Percentiles rank a stretch among this genome's conserved stretches.
Conservation (phyloP, 2,113 vertebrate genomes). For the Albula goreensis region DNA sequence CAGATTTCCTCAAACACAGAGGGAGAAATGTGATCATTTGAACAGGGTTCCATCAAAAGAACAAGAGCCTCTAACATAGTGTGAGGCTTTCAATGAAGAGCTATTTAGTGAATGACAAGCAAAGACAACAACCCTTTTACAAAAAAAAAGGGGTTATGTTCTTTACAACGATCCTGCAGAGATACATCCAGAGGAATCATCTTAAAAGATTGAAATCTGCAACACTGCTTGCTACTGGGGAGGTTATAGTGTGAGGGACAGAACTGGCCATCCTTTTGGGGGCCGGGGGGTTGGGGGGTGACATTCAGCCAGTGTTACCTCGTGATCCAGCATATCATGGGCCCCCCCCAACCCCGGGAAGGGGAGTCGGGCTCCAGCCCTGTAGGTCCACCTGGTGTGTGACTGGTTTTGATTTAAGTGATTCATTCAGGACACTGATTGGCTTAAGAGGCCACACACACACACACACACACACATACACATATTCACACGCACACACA, state of each 20-base stretch:
- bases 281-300: no score
- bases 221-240: background rate
- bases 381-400: no score
- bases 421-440: no score
- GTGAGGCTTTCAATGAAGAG: background rate
- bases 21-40: constrained; percentile 16
- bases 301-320: no score
- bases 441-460: no score
- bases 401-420: no score
- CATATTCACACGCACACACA: no score
- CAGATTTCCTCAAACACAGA: constrained; percentile 6
- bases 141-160: background rate
- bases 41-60: background rate
- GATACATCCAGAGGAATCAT: background rate
- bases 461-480: no score
- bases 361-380: no score
- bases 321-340: no score
- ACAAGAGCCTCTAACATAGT: background rate
- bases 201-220: background rate
- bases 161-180: background rate
- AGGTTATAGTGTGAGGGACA: background rate
- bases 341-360: no score
- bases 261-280: background rate
- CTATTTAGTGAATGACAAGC: background rate
- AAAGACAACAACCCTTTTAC: background rate